phyloP scores from a whole-genome alignment of 2,113 vertebrate species.

The Tympanuchus pallidicinctus region DNA sequence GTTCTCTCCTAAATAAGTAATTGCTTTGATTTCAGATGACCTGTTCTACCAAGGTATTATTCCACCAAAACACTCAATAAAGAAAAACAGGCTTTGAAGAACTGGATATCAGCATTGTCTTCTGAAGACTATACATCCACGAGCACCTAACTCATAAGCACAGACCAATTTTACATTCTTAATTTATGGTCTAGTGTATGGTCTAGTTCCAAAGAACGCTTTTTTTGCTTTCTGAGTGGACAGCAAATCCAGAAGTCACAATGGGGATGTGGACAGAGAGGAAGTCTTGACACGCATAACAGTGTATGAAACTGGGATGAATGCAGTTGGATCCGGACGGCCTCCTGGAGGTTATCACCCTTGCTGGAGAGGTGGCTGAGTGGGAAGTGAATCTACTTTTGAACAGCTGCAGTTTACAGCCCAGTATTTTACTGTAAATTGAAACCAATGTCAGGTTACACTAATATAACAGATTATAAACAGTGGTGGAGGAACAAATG shows the following conservation, averaged over 20 bases:
- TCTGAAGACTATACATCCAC: not conserved
- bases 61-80: not conserved
- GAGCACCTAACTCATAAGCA: not conserved
- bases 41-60: not conserved
- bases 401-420: slow-evolving; percentile 62
- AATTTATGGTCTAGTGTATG: not conserved
- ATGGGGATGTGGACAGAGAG: not conserved
- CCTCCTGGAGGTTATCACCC: slow-evolving; percentile 6
- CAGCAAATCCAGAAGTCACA: not conserved
- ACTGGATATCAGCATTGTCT: not conserved
- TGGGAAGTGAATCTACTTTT: slow-evolving; percentile 12
- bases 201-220: not conserved
- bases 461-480: slow-evolving; percentile 33
- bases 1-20: slow-evolving; percentile 25
- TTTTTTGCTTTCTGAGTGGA: not conserved
- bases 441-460: slow-evolving; percentile 27
- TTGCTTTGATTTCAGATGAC: slow-evolving; percentile 6
- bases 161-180: not conserved
- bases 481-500: slow-evolving; percentile 5
- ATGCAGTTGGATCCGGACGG: not conserved
- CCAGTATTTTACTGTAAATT: not conserved
- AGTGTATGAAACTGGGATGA: not conserved
- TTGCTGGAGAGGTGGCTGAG: slow-evolving; percentile 7
- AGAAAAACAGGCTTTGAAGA: not conserved
- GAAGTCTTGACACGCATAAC: not conserved